phyloP scores from a whole-genome alignment of 2,113 vertebrate genomes.

The Neodon shergylaensis region DNA sequence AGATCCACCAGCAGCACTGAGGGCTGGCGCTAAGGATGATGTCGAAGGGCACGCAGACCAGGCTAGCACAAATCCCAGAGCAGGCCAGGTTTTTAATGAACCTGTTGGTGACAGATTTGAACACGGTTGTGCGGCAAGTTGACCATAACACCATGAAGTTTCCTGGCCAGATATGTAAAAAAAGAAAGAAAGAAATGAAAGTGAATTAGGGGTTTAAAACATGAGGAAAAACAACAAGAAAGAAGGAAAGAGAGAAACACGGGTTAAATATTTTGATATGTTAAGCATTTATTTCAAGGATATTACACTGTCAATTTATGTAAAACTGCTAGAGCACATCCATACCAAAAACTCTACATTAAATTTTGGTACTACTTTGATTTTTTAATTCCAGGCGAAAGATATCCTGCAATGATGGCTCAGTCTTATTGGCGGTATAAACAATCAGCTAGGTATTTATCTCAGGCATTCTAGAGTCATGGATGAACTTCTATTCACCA shows the following conservation, averaged over 20 bases:
- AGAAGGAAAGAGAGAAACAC: slow-evolving; percentile 30
- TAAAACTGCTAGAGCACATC: slow-evolving; percentile 4
- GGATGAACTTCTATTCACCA: background rate
- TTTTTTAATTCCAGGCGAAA: slow-evolving; percentile 37
- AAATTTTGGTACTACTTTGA: background rate
- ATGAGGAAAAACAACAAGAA: slow-evolving; percentile 16
- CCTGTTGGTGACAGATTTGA: slow-evolving; percentile 96
- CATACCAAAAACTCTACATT: background rate
- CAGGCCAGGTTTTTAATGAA: slow-evolving; percentile 98
- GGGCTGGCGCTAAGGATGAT: slow-evolving; percentile 93
- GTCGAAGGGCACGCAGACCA: slow-evolving; percentile 98
- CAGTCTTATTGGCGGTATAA: background rate
- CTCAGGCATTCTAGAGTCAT: background rate
- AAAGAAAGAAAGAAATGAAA: background rate
- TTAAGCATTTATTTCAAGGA: slow-evolving; percentile 39
- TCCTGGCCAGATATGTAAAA: slow-evolving; percentile 85
- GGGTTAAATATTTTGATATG: slow-evolving; percentile 45
- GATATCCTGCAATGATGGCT: background rate
- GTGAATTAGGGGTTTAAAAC: slow-evolving; percentile 16
- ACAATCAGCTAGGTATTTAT: background rate
- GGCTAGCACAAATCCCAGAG: slow-evolving; percentile 94
- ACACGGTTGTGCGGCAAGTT: slow-evolving; percentile 94
- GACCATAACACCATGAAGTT: slow-evolving; percentile 96
- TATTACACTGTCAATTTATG: background rate
- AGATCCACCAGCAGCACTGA: slow-evolving; percentile 97